Base-by-base conservation (phyloP, 2,113 vertebrate species). In the Psammodynastes pulverulentus region DNA sequence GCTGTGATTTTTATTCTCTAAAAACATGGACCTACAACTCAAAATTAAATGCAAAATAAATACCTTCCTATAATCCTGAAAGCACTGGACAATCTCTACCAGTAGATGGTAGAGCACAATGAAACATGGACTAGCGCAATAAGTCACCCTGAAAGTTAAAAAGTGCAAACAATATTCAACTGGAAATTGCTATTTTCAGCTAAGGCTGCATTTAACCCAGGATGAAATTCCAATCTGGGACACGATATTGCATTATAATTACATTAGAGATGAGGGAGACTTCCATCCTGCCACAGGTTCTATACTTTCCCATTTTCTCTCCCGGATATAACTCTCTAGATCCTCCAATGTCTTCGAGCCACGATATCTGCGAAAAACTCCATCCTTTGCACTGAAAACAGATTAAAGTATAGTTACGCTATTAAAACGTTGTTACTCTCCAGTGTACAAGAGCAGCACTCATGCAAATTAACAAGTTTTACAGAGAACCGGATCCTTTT, bases 221-320 rank as follows among this genome's bases (percentile, higher is more conserved):
- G 24, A 79, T 52, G 8, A n/a, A 79, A 54, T 89, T 89, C 15
- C 43, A 84, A 4, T 12, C 7, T n/a, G 79, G 54, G 43, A 39
- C 39, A 49, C 0, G 9, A 90, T 85, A 6, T 0, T 0, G n/a
- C 54, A 56, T 56, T 7, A 9, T 54, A 67, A 39, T 98, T 98
- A 98, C 98, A 97, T 95, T 94, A 98, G 92, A 93, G 98, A 98
- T 93, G 98, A 98, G 1, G 98, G 98, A 23, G 98, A 98, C 56
- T 98, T 98, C 98, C 98, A 98, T 92, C 97, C 98, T 84, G 98
- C 97, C 53, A 98, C 95, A 79, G 98, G 98, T 72, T 98, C 98
- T 90, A 98, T 98, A 79, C 97, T 95, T 93, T 98, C 97, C 98
- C 98, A 98, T 91, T 98, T 98, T 92, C 96, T 97, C 93, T 98